Evolutionary conservation across 1,140 invertebrate species (phyloP).

Genomic region (Diorhabda carinulata): DNA sequence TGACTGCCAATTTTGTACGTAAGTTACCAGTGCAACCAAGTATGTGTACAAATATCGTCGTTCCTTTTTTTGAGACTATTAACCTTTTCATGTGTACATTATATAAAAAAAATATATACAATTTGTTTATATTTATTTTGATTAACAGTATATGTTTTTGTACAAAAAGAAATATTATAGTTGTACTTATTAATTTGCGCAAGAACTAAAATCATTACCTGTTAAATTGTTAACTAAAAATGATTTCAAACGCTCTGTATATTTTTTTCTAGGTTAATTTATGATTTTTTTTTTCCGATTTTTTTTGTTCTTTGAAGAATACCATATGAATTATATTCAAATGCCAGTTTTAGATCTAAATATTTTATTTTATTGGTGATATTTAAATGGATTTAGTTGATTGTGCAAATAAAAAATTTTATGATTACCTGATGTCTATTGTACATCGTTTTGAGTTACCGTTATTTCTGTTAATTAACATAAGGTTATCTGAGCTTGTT

Average conservation of each 20-base stretch:
- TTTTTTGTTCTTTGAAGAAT: too few relatives aligned
- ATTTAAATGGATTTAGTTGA: constrained; percentile 3
- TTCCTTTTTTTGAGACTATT: constrained; percentile 39
- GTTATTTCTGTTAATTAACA: constrained; percentile 42
- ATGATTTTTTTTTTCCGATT: too few relatives aligned
- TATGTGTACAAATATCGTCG: constrained; percentile 43
- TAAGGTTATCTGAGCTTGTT: constrained; percentile 45
- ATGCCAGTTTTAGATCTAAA: too few relatives aligned
- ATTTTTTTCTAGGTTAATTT: too few relatives aligned
- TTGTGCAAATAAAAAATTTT: constrained; percentile 15
- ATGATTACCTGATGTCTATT: constrained; percentile 42
- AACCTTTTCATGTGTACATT: constrained; percentile 36
- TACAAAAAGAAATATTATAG: constrained; percentile 28
- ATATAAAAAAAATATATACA: constrained; percentile 24
- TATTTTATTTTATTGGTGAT: neutral
- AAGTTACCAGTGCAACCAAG: constrained; percentile 47
- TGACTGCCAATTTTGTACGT: constrained; percentile 45
- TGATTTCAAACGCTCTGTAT: too few relatives aligned
- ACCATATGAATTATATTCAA: too few relatives aligned
- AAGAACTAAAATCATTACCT: neutral
- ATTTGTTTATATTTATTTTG: constrained; percentile 35
- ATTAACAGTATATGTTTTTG: constrained; percentile 25
- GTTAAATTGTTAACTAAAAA: too few relatives aligned
- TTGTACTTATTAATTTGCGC: constrained; percentile 37
- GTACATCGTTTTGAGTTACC: constrained; percentile 43